These are phyloP conservation scores for Isichthys henryi DNA, from an alignment of 2,113 vertebrate genomes.

Conservation along the genomic window DNA sequence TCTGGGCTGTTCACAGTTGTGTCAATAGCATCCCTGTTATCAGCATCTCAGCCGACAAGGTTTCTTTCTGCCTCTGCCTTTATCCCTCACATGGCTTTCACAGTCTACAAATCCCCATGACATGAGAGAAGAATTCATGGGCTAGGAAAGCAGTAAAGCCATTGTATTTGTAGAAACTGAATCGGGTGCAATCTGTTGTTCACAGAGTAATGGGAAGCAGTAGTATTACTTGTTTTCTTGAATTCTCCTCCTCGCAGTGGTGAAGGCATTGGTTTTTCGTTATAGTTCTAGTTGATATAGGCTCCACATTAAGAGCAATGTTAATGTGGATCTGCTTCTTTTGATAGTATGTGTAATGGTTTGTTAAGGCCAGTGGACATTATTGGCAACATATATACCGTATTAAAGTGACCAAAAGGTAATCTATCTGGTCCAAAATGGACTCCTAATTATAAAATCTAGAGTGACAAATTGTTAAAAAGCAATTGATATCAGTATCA, in stretches of 20 bases:
- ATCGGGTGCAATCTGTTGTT: background rate
- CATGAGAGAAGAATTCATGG: background rate
- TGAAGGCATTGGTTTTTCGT: background rate
- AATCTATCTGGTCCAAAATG: background rate
- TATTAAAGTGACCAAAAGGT: background rate
- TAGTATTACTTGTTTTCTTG: background rate
- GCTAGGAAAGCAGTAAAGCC: background rate
- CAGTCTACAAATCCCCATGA: background rate
- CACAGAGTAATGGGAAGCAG: background rate
- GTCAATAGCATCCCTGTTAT: background rate
- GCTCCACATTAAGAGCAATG: background rate
- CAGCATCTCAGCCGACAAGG: background rate
- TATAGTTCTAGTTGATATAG: too few species aligned
- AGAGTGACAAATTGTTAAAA: background rate
- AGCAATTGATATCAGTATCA: background rate
- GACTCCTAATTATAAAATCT: background rate
- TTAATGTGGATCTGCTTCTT: background rate
- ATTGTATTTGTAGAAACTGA: background rate
- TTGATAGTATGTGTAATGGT: background rate
- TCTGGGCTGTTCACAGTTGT: background rate
- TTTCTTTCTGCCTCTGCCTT: background rate
- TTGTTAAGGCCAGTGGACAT: background rate
- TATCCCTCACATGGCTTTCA: background rate
- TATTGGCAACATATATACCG: background rate
- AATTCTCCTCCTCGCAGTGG: background rate